Evolutionary conservation across 2,113 vertebrate species (phyloP), one percentile per base, ranked within the genome.

Genomic region (Ranitomeya variabilis): DNA sequence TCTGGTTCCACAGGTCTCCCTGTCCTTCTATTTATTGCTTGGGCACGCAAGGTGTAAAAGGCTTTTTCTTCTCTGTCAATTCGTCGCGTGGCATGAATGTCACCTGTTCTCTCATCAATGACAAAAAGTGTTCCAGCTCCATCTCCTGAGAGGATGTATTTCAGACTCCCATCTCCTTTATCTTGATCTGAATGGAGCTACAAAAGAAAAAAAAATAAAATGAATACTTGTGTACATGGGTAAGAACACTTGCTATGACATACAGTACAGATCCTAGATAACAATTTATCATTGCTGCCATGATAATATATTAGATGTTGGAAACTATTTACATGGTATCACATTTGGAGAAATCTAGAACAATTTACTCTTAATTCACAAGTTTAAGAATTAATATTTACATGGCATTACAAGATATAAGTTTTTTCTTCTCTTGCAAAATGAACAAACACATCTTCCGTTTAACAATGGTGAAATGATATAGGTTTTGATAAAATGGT

Each of bases 101-200:
- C 96, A 92, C 96, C 96, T 89, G 95, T 96, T 92, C 93, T 95
- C 91, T 96, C 96, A 90, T 96, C 95, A 92, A 96, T 96, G 93
- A 96, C 94, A 90, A 96, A 96, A 90, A 96, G 95, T 89, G 96
- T 96, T 51, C 96, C 96, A 90, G 96, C 96, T 85, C 96, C 96
- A 87, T 96, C 96, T 92, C 96, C 96, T 87, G 95, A 96, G 86
- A 96, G 92, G 90, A 96, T 96, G 90, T 96, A 96, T 90, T 96
- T 96, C 86, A 96, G 95, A 6, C 94, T 96, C 81, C 95, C 95
- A 86, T 96, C 95, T 92, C 96, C 95, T 86, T 95, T 96, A 91
- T 96, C 96, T 90, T 95, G 95, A 88, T 96, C 96, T 91, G 96
- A 96, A 90, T 96, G 96, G 91, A 96, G 95, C 96, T 96, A 80